Conservation (phyloP, 2,888 invertebrate species). For the Drosophila monieri region DNA sequence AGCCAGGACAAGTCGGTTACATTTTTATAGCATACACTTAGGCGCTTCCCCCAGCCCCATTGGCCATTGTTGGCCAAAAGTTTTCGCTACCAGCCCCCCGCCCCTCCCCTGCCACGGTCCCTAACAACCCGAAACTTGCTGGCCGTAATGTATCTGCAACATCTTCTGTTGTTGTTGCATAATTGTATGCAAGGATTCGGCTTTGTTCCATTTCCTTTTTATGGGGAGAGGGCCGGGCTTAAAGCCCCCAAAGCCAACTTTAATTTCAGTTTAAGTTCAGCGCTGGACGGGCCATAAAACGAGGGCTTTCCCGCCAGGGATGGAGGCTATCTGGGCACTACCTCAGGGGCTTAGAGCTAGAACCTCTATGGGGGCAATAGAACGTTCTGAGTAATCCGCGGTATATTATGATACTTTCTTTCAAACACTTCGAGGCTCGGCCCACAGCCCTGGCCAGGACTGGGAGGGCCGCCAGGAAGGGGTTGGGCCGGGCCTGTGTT, state of each 20-base stretch:
- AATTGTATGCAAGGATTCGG: slow-evolving; percentile 34
- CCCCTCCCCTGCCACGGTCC: background rate
- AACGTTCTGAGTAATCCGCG: no score
- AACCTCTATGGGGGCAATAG: no score
- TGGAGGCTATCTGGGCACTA: background rate
- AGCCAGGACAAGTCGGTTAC: background rate
- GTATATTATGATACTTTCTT: background rate
- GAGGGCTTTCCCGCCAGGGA: background rate
- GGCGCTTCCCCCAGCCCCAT: slow-evolving; percentile 37
- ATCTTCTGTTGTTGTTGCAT: slow-evolving; percentile 32
- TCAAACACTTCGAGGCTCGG: background rate
- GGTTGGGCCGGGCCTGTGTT: slow-evolving; percentile 55
- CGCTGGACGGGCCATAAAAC: background rate
- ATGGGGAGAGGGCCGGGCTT: background rate
- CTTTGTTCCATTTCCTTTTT: slow-evolving; percentile 4
- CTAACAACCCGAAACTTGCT: background rate
- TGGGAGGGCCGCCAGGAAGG: background rate
- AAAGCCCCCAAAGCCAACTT: slow-evolving; percentile 33
- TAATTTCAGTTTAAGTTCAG: slow-evolving; percentile 30
- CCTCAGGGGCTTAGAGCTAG: no score
- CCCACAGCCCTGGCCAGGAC: background rate
- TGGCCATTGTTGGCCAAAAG: slow-evolving; percentile 47
- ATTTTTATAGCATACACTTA: slow-evolving; percentile 51
- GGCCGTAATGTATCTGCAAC: slow-evolving; percentile 39
- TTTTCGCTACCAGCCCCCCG: slow-evolving; percentile 28